These are phyloP conservation scores for Eupsittula cactorum DNA, from an alignment of 2,113 vertebrate genomes.

Conservation along the genomic window DNA sequence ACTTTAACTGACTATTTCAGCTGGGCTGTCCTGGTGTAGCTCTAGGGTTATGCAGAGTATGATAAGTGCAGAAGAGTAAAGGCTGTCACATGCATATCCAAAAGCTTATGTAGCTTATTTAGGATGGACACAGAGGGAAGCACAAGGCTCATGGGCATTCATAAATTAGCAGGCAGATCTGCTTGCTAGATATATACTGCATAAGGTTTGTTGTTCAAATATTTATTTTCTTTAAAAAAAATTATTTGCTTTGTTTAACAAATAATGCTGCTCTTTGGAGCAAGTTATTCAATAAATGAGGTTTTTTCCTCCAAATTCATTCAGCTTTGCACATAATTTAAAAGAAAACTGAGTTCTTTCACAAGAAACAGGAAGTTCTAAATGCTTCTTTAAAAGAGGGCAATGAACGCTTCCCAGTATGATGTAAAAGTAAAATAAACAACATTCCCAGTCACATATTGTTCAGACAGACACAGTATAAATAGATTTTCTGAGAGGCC, in stretches of 20 bases:
- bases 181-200: not conserved
- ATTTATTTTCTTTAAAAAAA: not conserved
- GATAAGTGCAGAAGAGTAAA: not conserved
- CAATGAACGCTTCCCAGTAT: not conserved
- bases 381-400: conserved; percentile 19
- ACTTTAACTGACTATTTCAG: not conserved
- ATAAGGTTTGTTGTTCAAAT: not conserved
- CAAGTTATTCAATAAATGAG: not conserved
- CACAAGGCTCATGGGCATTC: not conserved
- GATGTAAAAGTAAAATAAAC: conserved; percentile 49
- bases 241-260: not conserved
- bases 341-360: not conserved
- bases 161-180: not conserved
- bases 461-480: conserved; percentile 1
- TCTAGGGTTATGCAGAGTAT: not conserved
- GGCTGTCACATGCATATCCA: not conserved
- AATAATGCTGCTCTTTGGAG: not conserved
- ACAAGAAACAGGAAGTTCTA: not conserved
- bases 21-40: not conserved
- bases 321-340: not conserved
- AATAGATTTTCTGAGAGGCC: not conserved
- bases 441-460: not conserved
- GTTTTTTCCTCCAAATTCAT: not conserved
- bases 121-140: not conserved
- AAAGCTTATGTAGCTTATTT: not conserved